phyloP scores from a whole-genome alignment of 2,888 invertebrate genomes.

The Eutolmus rufibarbis region DNA sequence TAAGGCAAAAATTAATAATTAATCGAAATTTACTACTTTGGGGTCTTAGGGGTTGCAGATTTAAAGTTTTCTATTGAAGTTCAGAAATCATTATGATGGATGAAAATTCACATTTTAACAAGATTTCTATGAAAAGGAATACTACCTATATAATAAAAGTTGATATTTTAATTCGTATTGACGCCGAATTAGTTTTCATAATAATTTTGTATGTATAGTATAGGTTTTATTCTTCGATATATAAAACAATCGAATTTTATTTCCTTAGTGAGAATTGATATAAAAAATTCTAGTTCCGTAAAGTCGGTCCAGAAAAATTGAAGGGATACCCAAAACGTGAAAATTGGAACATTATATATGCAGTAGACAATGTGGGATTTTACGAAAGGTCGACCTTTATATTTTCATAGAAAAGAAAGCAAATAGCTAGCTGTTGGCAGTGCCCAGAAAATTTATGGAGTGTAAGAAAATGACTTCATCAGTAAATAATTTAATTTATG shows the following conservation, averaged over 20 bases:
- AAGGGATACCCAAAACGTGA: background rate
- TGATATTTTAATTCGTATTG: no score
- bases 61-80: no score
- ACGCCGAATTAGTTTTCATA: no score
- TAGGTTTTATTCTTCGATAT: no score
- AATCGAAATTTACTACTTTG: no score
- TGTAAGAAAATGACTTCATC: conserved; percentile 8
- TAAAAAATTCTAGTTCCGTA: background rate
- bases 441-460: conserved; percentile 6
- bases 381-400: background rate
- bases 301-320: background rate
- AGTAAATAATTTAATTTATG: conserved; percentile 29
- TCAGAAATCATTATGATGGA: no score
- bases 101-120: no score
- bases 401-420: background rate
- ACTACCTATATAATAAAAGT: no score
- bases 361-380: background rate
- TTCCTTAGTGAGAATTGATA: background rate
- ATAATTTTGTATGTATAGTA: no score
- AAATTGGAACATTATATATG: background rate
- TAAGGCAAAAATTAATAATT: no score
- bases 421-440: background rate
- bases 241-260: background rate
- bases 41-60: no score
- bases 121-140: no score